Percentiles rank a stretch among this genome's conserved stretches.
Conservation (phyloP, 2,888 invertebrate genomes). For the Meteorus cinctellus region DNA sequence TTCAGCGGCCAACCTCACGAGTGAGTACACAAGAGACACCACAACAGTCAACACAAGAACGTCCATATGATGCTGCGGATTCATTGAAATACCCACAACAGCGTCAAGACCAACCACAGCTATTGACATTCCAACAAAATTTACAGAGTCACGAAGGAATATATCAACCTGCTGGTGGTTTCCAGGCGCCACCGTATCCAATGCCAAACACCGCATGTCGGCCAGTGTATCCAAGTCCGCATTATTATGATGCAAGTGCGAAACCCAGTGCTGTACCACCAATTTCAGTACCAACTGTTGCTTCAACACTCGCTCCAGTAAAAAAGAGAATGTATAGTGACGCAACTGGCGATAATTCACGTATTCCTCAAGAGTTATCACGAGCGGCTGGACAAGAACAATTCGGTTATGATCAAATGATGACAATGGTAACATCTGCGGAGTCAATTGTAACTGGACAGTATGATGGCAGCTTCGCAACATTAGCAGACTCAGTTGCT, state of each 20-base stretch:
- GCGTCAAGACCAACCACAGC: conserved; percentile 62
- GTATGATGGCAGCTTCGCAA: conserved; percentile 65
- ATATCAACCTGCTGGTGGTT: conserved; percentile 64
- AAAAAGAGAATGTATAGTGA: conserved; percentile 70
- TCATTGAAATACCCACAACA: conserved; percentile 60
- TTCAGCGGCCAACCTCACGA: conserved; percentile 56
- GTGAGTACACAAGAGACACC: conserved; percentile 57
- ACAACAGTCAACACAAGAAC: conserved; percentile 56
- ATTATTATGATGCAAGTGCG: conserved; percentile 67
- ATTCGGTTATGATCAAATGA: conserved; percentile 67
- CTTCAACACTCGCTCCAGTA: conserved; percentile 63
- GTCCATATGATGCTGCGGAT: conserved; percentile 58
- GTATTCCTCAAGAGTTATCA: conserved; percentile 58
- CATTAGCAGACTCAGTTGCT: conserved; percentile 64
- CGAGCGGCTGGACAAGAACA: conserved; percentile 63
- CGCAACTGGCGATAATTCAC: conserved; percentile 53
- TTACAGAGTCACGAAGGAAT: conserved; percentile 64
- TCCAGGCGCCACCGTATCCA: conserved; percentile 67
- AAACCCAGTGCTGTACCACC: conserved; percentile 51
- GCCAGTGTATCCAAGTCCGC: conserved; percentile 67
- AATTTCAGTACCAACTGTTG: conserved; percentile 47
- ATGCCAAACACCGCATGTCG: conserved; percentile 65
- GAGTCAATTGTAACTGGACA: conserved; percentile 62
- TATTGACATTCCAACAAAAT: conserved; percentile 66
- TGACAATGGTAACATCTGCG: conserved; percentile 63